phyloP scores from a whole-genome alignment of 2,797 vertebrate species.

The Geotrypetes seraphini region DNA sequence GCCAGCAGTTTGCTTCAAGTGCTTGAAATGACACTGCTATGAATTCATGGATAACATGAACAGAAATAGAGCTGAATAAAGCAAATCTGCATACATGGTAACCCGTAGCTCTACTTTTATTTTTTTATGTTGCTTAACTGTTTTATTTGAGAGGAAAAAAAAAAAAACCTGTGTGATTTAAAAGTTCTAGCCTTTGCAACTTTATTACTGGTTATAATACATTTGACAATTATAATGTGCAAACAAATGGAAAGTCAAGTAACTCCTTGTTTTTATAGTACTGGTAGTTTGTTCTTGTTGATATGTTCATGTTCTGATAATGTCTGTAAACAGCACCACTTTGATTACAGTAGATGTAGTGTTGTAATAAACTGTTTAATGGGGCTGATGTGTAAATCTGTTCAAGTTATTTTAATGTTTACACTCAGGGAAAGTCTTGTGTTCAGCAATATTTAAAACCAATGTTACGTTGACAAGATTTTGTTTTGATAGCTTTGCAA shows the following conservation, averaged over 20 bases:
- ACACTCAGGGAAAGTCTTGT: slow-evolving; percentile 75
- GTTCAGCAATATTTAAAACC: slow-evolving; percentile 70
- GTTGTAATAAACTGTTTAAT: slow-evolving; percentile 99
- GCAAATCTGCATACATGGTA: slow-evolving; percentile 85
- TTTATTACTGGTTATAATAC: slow-evolving; percentile 73
- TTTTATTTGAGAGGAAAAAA: slow-evolving; percentile 96
- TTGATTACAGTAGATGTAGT: slow-evolving; percentile 93
- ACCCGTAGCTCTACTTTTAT: slow-evolving; percentile 77
- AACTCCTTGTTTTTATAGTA: slow-evolving; percentile 91
- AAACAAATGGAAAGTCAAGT: slow-evolving; percentile 75
- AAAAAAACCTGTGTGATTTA: slow-evolving; percentile 75
- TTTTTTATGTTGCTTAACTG: slow-evolving; percentile 85
- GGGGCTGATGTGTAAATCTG: slow-evolving; percentile 86
- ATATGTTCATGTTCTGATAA: slow-evolving; percentile 74
- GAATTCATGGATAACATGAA: slow-evolving; percentile 77
- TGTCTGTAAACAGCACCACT: slow-evolving; percentile 94
- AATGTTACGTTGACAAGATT: slow-evolving; percentile 60
- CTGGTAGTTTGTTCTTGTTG: slow-evolving; percentile 79
- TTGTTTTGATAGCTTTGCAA: slow-evolving; percentile 56
- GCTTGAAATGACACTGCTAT: slow-evolving; percentile 71
- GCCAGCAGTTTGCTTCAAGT: slow-evolving; percentile 78
- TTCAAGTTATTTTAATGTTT: slow-evolving; percentile 78
- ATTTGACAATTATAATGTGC: slow-evolving; percentile 81
- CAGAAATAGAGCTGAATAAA: slow-evolving; percentile 80
- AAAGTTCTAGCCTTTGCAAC: slow-evolving; percentile 74